Evolutionary conservation across 2,888 invertebrate species (phyloP), one percentile per base, ranked within the genome.

Genomic region (Catotricha subobsoleta): DNA sequence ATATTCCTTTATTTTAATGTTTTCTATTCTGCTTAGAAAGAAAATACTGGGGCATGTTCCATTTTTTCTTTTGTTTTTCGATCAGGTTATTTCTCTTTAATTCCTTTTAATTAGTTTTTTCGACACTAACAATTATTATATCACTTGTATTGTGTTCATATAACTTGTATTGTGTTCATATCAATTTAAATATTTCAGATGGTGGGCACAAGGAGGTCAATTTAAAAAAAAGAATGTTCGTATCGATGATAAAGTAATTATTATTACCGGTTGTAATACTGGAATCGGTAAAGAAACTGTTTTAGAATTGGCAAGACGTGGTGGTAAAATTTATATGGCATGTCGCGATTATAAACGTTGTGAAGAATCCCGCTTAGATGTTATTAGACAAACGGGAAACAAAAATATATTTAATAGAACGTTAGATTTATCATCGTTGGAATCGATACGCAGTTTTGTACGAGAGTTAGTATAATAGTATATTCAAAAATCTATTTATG

Each of bases 261-360:
- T 88, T 40, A 62, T 88, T n/a, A 88, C 88, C 0, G 88, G 88
- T 10, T 74, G 82, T 4, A 84, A 77, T 61, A 74, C 74, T 21
- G 88, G 88, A 23, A 83, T 88, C 49, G 88, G 88, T 10, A 74
- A 70, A 56, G 80, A 80, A 56, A 74, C 79, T 0, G 77, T 71
- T 0, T 65, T 66, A 54, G 79, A 77, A 52, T 65, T 88, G 52
- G 84, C 84, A 0, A 66, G 65, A 42, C 62, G 81, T 40, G 76
- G 79, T 3, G 87, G 80, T 2, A 80, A 74, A 64, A 78, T 90
- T 45, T 76, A 84, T 52, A 80, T 90, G 82, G 88, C 84, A 2
- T 88, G 88, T 53, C 69, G 86, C 39, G 72, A 87, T 64, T 67
- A 86, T 67, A 58, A 65, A 31, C 73, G 71, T 58, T 87, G 87